Conservation (phyloP, 2,113 vertebrate genomes). For the Scalopus aquaticus region DNA sequence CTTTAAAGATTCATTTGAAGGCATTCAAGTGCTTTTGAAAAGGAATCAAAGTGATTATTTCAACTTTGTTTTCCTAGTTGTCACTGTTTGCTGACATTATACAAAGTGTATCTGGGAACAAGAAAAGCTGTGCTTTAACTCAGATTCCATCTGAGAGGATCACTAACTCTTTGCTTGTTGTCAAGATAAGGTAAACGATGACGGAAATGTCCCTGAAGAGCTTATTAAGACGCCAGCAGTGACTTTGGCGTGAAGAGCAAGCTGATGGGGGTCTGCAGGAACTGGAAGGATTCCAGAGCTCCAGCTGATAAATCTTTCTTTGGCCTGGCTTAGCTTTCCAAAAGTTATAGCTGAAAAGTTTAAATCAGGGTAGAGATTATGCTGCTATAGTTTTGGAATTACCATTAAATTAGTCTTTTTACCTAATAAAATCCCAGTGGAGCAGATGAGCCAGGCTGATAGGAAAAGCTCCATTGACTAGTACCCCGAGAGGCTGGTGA, state of each 20-base stretch:
- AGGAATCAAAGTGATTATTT: neutral
- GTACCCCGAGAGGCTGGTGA: neutral
- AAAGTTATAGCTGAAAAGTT: neutral
- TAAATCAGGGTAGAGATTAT: neutral
- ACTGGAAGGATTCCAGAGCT: neutral
- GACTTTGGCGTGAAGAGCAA: constrained; percentile 20
- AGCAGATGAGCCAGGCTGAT: neutral
- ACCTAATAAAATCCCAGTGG: neutral
- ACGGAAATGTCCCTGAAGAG: constrained; percentile 26
- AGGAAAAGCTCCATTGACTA: neutral
- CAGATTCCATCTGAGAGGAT: neutral
- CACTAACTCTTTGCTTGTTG: neutral
- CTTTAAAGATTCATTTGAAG: constrained; percentile 1
- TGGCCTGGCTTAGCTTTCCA: constrained; percentile 4
- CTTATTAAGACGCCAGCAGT: constrained; percentile 7
- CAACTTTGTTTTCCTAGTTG: neutral
- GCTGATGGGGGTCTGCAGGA: neutral
- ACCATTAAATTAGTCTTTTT: neutral
- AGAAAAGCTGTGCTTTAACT: constrained; percentile 1
- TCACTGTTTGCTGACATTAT: constrained; percentile 41
- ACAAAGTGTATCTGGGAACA: constrained; percentile 44
- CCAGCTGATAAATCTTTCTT: neutral
- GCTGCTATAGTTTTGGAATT: neutral
- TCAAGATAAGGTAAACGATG: constrained; percentile 46
- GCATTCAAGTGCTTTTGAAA: constrained; percentile 16